Percentiles rank a stretch among this genome's conserved stretches.
Conservation (phyloP, 2,888 invertebrate genomes). For the Euzophera pinguis region DNA sequence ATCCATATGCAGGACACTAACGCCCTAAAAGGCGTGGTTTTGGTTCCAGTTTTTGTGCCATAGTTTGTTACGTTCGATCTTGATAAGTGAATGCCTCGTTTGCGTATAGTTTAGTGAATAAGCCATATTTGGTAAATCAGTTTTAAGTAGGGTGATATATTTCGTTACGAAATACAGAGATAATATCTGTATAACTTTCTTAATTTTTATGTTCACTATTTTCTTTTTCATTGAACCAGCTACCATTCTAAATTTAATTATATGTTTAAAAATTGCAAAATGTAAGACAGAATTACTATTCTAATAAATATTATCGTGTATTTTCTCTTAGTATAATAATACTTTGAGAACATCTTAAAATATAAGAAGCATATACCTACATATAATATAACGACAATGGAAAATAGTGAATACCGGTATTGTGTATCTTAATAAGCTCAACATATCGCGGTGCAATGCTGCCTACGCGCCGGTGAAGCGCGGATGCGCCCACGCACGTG, state of each 20-base stretch:
- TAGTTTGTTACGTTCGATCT: constrained; percentile 62
- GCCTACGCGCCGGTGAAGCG: constrained; percentile 19
- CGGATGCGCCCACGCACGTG: constrained; percentile 28
- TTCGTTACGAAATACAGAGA: too few relatives aligned
- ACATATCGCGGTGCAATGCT: constrained; percentile 21
- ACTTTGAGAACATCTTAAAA: too few relatives aligned
- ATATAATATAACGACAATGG: background rate
- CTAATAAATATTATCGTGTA: too few relatives aligned
- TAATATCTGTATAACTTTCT: too few relatives aligned
- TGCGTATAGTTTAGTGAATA: constrained; percentile 48
- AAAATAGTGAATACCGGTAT: constrained; percentile 1
- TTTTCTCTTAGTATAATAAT: too few relatives aligned
- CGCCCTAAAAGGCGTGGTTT: constrained; percentile 53
- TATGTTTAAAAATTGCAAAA: too few relatives aligned
- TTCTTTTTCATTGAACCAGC: too few relatives aligned
- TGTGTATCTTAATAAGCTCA: constrained; percentile 1
- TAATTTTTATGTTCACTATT: too few relatives aligned
- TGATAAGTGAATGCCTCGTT: constrained; percentile 56
- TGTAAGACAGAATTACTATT: too few relatives aligned
- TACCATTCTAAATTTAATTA: too few relatives aligned
- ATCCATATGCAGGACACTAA: constrained; percentile 60
- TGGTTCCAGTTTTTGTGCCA: constrained; percentile 58
- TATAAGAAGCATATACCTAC: too few relatives aligned
- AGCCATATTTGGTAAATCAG: background rate
- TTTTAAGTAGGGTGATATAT: background rate